These are phyloP conservation scores for Lepidochrysops patricia DNA, from an alignment of 2,888 invertebrate species.

Conservation along the genomic window DNA sequence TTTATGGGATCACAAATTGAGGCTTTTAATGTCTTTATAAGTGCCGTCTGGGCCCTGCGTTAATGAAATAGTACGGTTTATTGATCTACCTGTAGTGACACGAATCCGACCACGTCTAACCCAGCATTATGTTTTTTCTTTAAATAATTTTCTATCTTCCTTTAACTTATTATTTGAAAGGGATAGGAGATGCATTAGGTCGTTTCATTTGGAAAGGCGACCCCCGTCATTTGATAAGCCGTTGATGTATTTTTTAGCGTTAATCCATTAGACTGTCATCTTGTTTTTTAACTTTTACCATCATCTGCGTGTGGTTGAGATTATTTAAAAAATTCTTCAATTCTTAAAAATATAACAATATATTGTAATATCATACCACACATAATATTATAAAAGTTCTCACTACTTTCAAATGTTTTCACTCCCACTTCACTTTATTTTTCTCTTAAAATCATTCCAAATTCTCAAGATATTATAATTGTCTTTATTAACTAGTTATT, in stretches of 20 bases:
- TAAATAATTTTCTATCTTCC: slow-evolving; percentile 46
- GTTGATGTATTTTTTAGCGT: slow-evolving; percentile 58
- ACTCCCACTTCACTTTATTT: too few species aligned
- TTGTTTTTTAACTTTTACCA: neutral
- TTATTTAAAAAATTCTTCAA: neutral
- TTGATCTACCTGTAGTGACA: slow-evolving; percentile 72
- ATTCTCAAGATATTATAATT: too few species aligned
- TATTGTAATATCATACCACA: neutral
- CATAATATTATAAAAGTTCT: too few species aligned
- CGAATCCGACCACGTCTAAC: slow-evolving; percentile 54
- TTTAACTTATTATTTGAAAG: slow-evolving; percentile 32
- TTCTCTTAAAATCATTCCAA: too few species aligned
- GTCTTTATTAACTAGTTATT: too few species aligned
- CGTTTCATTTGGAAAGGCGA: slow-evolving; percentile 63
- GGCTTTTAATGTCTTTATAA: slow-evolving; percentile 72
- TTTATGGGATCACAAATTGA: slow-evolving; percentile 40
- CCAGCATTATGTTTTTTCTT: slow-evolving; percentile 65
- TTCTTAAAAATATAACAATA: neutral
- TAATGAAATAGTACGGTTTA: slow-evolving; percentile 69
- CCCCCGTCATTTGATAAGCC: slow-evolving; percentile 69
- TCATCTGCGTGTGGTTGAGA: neutral
- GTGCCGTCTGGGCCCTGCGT: slow-evolving; percentile 60
- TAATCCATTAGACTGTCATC: slow-evolving; percentile 52
- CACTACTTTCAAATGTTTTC: too few species aligned
- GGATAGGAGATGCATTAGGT: slow-evolving; percentile 37